Base-by-base conservation (phyloP, 2,113 vertebrate species). In the Axis porcinus region DNA sequence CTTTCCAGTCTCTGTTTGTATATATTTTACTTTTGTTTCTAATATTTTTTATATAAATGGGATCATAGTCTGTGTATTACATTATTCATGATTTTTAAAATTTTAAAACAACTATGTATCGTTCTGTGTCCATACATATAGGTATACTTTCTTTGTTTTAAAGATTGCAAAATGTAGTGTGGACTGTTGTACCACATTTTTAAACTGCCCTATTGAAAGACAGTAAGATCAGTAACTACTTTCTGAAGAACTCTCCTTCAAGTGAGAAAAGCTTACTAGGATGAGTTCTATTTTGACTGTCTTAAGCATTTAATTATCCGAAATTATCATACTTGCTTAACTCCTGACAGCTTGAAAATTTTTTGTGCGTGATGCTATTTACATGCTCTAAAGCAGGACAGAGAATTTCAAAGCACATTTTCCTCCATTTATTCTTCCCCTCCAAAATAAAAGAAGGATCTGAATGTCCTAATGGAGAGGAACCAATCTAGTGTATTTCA, bases 271-370 rank as follows among this genome's bases (percentile, higher is more conserved):
- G 50, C 88, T 94, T 96, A 95, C 78, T 95, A 94, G 60, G 57
- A 96, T 98, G 58, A 84, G 86, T 97, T 96, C 91, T 97, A 97
- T 97, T 98, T 98, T 97, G 94, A 98, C 97, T 97, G 60, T 96
- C 74, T 74, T 95, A 89, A 95, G 94, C 94, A 98, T 96, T 96
- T 98, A 96, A 97, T 98, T 97, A 94, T 97, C 87, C 93, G 92
- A 97, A 97, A 97, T 98, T 97, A 96, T 94, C 97, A 96, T 98
- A 96, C 60, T 98, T 97, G 60, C 86, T 86, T 97, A 97, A 93
- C 79, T 97, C 79, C 55, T 95, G 89, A 97, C 93, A 95, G 93
- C 94, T 98, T 98, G 96, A 96, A 64, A 93, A 70, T 13, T 50
- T 94, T 97, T 91, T 76, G 62, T 89, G 74, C 86, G 40, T 76